phyloP scores from a whole-genome alignment of 2,113 vertebrate genomes.

The Oreamnos americanus region DNA sequence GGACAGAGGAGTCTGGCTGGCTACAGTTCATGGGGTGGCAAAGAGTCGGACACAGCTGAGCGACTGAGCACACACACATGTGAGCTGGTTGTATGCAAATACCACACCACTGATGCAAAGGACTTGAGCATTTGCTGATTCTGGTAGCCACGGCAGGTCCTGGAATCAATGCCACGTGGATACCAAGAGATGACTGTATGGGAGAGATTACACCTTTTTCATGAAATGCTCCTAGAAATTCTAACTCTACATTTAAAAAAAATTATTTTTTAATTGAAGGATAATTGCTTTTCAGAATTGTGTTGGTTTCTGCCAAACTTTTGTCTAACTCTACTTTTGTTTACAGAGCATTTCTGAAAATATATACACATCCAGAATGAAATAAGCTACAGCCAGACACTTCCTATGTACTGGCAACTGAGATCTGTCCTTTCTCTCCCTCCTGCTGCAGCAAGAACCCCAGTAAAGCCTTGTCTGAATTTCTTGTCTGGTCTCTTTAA shows the following conservation, averaged over 20 bases:
- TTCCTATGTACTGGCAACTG: neutral
- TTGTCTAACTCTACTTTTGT: neutral
- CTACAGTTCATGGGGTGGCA: neutral
- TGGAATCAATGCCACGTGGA: neutral
- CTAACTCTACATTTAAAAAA: neutral
- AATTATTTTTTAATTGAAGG: neutral
- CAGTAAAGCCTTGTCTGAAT: neutral
- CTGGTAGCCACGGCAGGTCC: neutral
- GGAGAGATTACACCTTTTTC: neutral
- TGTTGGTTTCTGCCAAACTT: neutral
- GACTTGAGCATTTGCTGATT: neutral
- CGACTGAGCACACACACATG: neutral
- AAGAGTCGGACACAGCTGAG: neutral
- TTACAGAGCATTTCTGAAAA: neutral
- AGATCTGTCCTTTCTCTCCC: neutral
- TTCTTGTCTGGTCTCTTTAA: neutral
- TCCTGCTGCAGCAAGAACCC: neutral
- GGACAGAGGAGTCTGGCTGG: neutral
- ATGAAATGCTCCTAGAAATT: neutral
- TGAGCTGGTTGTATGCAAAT: neutral
- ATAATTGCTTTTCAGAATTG: neutral
- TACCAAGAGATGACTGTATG: neutral
- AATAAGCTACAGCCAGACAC: neutral
- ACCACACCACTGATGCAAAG: neutral
- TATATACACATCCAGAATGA: neutral